Conservation (phyloP, 2,797 vertebrate genomes). For the Malacoctenus gilli region DNA sequence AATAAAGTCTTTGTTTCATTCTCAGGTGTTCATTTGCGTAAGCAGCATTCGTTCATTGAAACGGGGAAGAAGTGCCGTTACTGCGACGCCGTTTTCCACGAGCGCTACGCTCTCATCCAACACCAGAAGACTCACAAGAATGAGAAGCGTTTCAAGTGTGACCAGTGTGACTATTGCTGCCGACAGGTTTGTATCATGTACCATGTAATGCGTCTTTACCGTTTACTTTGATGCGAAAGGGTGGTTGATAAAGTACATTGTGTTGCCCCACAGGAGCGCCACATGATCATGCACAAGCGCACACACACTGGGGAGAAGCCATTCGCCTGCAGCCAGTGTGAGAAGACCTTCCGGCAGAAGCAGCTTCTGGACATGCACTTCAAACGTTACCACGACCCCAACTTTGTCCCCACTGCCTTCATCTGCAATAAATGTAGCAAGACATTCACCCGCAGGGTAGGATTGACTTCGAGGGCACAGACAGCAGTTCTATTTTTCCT, state of each 20-base stretch:
- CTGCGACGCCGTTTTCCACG: constrained; percentile 97
- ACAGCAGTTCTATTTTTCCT: neutral
- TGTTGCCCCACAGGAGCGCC: constrained; percentile 85
- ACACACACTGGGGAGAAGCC: constrained; percentile 99
- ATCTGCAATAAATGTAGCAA: constrained; percentile 95
- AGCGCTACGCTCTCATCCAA: constrained; percentile 97
- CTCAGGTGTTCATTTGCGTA: constrained; percentile 94
- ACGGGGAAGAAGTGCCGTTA: constrained; percentile 98
- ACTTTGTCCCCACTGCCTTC: constrained; percentile 94
- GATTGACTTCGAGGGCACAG: neutral
- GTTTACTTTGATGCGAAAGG: neutral
- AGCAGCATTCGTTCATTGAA: constrained; percentile 98
- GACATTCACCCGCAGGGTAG: constrained; percentile 96
- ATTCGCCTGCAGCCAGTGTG: constrained; percentile 95
- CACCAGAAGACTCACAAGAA: constrained; percentile 99
- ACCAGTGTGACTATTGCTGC: constrained; percentile 98
- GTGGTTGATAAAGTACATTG: neutral
- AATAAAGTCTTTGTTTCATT: neutral
- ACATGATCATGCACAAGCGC: constrained; percentile 99
- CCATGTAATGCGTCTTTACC: fast-evolving
- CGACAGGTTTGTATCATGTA: constrained; percentile 86
- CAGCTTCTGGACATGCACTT: constrained; percentile 99
- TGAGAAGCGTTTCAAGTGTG: constrained; percentile 98
- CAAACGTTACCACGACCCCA: constrained; percentile 97
- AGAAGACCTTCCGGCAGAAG: constrained; percentile 98